Evolutionary conservation across 92 coral and sea anemone species (phyloP), one percentile per base, ranked within the genome.

Genomic region (Parazoanthus darwini): DNA sequence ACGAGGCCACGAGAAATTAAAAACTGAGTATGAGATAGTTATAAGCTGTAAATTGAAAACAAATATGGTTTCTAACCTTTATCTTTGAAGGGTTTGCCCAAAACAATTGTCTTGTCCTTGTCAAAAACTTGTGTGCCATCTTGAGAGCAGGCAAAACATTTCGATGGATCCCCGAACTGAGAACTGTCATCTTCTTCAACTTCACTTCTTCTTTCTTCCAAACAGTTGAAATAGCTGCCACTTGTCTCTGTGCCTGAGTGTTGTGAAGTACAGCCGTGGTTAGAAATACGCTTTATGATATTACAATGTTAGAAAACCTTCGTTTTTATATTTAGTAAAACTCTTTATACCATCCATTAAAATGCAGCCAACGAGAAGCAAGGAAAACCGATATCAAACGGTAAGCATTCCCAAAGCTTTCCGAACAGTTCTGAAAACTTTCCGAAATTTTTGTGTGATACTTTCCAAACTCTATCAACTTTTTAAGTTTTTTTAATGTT

Each of bases 81-180:
- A 0, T 71, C 44, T 44, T 25, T 36, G 29, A 84, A 72, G 59
- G 87, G 87, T 51, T 84, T 84, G 23, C 87, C 87, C 79, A 71
- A 71, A 15, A 48, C 79, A 26, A 84, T 44, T 9, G 38, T 43
- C 26, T 84, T 71, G 38, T 50, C 78, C 46, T 37, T 84, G 66
- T 70, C 79, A 84, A 71, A 71, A 16, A 84, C 46, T 18, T 84
- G 87, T 71, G 42, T 84, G 38, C 50, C 50, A 84, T 48, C 79
- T 72, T 78, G 6, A 46, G 79, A 84, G 46, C 87, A 84, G 8
- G 79, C 68, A n/a, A 84, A 84, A 68, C 26, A 8, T 4, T 14
- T 51, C 26, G 15, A 8, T 26, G 48, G 43, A 48, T 39, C 74
- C 29, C 35, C 7, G 33, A 1, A 50, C 36, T 37, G 26, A 35